Evolutionary conservation across 2,113 vertebrate species (phyloP).

Genomic region (Pseudorectes ferrugineus): DNA sequence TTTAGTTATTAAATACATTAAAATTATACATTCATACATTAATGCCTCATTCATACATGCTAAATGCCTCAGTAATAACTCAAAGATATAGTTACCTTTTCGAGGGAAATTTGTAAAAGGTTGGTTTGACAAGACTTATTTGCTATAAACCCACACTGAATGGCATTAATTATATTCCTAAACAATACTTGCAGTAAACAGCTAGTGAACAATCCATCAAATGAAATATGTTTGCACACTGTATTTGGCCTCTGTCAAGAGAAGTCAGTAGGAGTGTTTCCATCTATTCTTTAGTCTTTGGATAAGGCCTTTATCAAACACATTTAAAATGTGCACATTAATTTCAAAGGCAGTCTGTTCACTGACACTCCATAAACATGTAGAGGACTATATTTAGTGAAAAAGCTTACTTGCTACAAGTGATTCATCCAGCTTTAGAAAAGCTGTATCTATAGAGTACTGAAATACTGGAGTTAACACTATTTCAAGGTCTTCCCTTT

Average conservation of each 20-base stretch:
- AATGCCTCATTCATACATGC: background rate
- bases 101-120: background rate
- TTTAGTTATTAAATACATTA: constrained; percentile 6
- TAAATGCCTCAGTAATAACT: background rate
- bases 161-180: constrained; percentile 31
- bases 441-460: background rate
- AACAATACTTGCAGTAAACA: constrained; percentile 25
- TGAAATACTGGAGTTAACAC: background rate
- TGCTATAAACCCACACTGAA: background rate
- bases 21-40: background rate
- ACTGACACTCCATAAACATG: background rate
- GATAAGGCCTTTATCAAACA: background rate
- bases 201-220: background rate
- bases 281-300: background rate
- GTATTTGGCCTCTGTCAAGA: background rate
- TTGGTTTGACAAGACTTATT: constrained; percentile 3
- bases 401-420: background rate
- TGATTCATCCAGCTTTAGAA: background rate
- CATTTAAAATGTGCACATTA: constrained; percentile 3
- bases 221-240: background rate
- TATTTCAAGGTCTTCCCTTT: constrained; percentile 15
- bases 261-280: background rate
- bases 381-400: background rate
- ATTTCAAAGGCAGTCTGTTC: constrained; percentile 4
- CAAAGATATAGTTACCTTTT: background rate